A percentile compares a stretch with the other conserved stretches of the same genome.
phyloP scores from a whole-genome alignment of 1,140 invertebrate genomes.

The Atta cephalotes region DNA sequence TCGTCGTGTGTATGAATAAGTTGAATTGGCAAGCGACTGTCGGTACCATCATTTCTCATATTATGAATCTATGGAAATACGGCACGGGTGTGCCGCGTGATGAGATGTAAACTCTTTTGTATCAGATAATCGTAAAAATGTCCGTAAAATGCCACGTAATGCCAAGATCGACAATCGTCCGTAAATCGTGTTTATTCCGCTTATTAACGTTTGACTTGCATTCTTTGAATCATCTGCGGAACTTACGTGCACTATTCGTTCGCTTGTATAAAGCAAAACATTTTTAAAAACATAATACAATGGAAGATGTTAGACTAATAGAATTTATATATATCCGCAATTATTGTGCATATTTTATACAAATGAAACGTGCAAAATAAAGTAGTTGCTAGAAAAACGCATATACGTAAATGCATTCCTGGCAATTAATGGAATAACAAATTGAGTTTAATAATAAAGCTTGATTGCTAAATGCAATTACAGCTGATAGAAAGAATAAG shows the following conservation, averaged over 20 bases:
- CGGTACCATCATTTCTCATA: neutral
- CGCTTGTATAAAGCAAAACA: neutral
- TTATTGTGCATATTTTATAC: neutral
- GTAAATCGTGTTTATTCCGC: constrained; percentile 20
- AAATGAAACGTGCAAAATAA: neutral
- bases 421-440: constrained; percentile 18
- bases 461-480: constrained; percentile 10
- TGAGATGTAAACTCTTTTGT: neutral
- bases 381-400: neutral
- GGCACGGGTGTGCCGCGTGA: constrained; percentile 13
- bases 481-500: constrained; percentile 17
- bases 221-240: constrained; percentile 3
- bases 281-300: neutral
- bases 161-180: constrained; percentile 1
- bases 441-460: neutral
- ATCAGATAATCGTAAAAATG: constrained; percentile 5
- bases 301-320: neutral
- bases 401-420: neutral
- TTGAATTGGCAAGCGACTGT: neutral
- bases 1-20: neutral
- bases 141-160: constrained; percentile 3
- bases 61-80: constrained; percentile 24
- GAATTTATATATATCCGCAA: neutral
- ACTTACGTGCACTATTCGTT: constrained; percentile 7
- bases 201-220: constrained; percentile 32